Evolutionary conservation across 1,140 invertebrate genomes (phyloP).

Genomic region (Capitella teleta): DNA sequence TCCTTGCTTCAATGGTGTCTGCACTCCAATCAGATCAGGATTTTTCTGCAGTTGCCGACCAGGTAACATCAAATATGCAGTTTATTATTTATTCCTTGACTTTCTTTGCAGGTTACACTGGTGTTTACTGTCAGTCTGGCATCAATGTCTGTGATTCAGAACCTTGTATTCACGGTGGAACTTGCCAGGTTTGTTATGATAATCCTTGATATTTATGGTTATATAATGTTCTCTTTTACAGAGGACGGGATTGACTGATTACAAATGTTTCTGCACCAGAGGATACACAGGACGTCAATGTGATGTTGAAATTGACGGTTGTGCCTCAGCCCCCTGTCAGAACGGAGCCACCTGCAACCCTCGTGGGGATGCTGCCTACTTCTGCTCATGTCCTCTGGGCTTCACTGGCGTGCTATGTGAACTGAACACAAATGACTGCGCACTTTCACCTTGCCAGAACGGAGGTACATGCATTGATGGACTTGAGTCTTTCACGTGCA

Average conservation of each 20-base stretch:
- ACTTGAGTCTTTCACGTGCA: constrained; percentile 3
- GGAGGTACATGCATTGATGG: constrained; percentile 60
- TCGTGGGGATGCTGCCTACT: constrained; percentile 65
- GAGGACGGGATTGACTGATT: too few relatives aligned
- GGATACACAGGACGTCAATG: constrained; percentile 21
- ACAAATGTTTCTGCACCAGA: constrained; percentile 47
- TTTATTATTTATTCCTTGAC: constrained; percentile 2
- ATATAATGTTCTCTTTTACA: too few relatives aligned
- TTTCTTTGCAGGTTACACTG: constrained; percentile 14
- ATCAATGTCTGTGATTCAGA: constrained; percentile 9
- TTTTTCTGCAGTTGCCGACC: constrained; percentile 13
- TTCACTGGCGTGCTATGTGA: constrained; percentile 69
- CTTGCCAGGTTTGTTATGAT: constrained; percentile 11
- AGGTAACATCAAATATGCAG: constrained; percentile 4
- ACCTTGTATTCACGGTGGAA: constrained; percentile 17
- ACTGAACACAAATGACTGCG: constrained; percentile 61
- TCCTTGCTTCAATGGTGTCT: constrained; percentile 13
- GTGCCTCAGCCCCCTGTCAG: constrained; percentile 52
- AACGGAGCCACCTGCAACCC: constrained; percentile 61
- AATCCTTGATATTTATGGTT: too few relatives aligned
- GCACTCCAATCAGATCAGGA: constrained; percentile 5
- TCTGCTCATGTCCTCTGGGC: constrained; percentile 68
- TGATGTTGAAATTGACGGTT: constrained; percentile 55
- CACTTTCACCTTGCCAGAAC: constrained; percentile 54
- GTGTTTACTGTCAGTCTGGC: constrained; percentile 13